Conservation (phyloP, 2,797 vertebrate genomes). For the Sparidentex hasta region DNA sequence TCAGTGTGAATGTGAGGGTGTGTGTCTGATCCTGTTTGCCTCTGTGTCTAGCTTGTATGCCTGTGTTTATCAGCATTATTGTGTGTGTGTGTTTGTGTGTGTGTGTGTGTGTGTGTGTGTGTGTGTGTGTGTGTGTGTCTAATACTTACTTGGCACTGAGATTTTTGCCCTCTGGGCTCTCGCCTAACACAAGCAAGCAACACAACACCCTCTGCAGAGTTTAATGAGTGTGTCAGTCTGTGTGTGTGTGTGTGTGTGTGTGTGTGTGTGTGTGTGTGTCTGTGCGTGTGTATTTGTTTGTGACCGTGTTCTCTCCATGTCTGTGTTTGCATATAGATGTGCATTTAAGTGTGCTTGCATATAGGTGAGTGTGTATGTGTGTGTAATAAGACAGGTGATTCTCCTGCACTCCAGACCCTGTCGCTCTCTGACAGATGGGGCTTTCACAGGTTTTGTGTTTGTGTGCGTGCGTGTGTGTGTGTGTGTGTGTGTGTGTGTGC, state of each 20-base stretch:
- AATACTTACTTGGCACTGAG: conserved; percentile 50
- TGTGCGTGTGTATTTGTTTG: no score
- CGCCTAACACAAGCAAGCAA: conserved; percentile 47
- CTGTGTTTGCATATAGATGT: conserved; percentile 30
- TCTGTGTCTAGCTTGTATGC: conserved; percentile 2
- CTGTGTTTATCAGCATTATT: background rate
- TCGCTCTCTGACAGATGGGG: conserved; percentile 67
- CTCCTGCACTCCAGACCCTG: conserved; percentile 59
- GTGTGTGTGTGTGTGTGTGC: conserved; percentile 6
- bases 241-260: conserved; percentile 9
- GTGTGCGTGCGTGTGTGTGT: conserved; percentile 32
- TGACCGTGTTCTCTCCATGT: background rate
- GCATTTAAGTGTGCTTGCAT: conserved; percentile 31
- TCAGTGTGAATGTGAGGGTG: conserved; percentile 5
- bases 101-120: conserved; percentile 21
- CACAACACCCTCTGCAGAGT: conserved; percentile 46
- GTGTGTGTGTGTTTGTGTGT: conserved; percentile 15
- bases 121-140: conserved; percentile 29
- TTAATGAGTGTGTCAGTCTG: conserved; percentile 34
- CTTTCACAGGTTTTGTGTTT: conserved; percentile 48
- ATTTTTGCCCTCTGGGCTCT: conserved; percentile 44
- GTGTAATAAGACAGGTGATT: conserved; percentile 69
- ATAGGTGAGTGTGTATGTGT: background rate
- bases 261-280: no score
- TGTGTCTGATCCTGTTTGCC: conserved; percentile 22